Evolutionary conservation across 2,797 vertebrate genomes (phyloP).

Genomic region (Brotogeris chrysoptera): DNA sequence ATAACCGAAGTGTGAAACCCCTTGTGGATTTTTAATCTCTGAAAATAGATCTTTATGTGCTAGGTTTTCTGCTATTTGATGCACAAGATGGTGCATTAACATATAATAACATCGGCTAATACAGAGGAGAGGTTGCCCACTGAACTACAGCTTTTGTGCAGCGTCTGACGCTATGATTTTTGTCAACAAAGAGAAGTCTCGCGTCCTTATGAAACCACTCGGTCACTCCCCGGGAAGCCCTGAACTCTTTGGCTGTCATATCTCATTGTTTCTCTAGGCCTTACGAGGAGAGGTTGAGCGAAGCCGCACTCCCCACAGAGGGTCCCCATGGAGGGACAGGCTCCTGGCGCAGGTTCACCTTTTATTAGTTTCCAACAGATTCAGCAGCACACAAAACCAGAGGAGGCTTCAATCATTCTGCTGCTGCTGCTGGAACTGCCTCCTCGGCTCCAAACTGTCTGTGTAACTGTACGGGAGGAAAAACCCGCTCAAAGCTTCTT

Average conservation of each 20-base stretch:
- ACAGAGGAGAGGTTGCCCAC: neutral
- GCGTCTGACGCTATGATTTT: neutral
- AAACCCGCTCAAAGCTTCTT: neutral
- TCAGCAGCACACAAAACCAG: neutral
- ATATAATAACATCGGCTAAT: accelerated
- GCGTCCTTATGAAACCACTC: neutral
- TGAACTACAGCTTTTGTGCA: neutral
- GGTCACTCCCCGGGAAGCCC: neutral
- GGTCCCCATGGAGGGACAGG: neutral
- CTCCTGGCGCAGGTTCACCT: neutral
- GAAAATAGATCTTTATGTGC: neutral
- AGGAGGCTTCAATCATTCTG: neutral
- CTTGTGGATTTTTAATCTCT: neutral
- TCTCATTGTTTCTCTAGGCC: neutral
- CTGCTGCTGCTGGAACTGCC: neutral
- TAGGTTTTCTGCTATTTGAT: accelerated
- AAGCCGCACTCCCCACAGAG: neutral
- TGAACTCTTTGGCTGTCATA: neutral
- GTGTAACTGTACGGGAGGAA: neutral
- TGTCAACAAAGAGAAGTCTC: neutral
- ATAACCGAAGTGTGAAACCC: neutral
- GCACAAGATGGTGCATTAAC: neutral
- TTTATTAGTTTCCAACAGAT: neutral
- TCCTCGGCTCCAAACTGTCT: neutral
- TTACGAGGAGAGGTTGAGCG: neutral